These are phyloP conservation scores for Apostichopus parvimensis DNA, from an alignment of 35 echinoderm and acorn worm genomes.

Conservation along the genomic window DNA sequence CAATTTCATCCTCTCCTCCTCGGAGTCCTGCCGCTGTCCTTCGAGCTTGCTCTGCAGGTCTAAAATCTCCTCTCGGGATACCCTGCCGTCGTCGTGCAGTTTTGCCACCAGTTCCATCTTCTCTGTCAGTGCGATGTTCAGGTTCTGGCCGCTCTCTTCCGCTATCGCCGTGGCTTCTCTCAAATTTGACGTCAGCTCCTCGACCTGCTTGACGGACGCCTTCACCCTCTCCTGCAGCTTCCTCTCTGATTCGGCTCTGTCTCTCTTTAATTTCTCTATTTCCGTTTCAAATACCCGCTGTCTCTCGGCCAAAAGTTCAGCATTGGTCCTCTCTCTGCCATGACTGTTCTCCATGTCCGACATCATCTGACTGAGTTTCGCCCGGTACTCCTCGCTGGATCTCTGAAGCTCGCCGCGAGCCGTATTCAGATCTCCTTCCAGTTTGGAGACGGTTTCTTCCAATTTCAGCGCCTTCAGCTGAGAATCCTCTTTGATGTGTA, in stretches of 20 bases:
- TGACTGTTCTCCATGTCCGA: constrained; percentile 32
- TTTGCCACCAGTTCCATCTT: neutral
- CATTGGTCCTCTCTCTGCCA: neutral
- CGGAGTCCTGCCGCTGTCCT: constrained; percentile 3
- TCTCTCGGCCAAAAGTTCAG: neutral
- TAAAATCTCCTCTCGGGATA: neutral
- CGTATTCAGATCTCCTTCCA: neutral
- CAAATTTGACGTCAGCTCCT: constrained; percentile 9
- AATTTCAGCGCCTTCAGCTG: neutral
- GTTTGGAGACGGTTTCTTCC: constrained; percentile 12
- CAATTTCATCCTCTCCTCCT: constrained; percentile 40
- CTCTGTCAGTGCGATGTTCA: neutral
- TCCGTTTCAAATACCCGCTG: constrained; percentile 14
- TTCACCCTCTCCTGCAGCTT: constrained; percentile 11
- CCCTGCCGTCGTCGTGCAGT: neutral
- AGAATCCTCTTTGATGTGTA: constrained; percentile 29
- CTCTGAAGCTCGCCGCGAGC: neutral
- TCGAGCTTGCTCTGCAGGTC: neutral
- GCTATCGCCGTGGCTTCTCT: constrained; percentile 34
- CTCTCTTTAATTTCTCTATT: neutral
- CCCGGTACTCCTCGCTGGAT: neutral
- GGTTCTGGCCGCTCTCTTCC: neutral
- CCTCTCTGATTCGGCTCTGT: constrained; percentile 1
- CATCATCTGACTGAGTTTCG: neutral
- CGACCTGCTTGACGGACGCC: constrained; percentile 4